Conservation (phyloP, 2,113 vertebrate species). For the Lipophrys pholis region DNA sequence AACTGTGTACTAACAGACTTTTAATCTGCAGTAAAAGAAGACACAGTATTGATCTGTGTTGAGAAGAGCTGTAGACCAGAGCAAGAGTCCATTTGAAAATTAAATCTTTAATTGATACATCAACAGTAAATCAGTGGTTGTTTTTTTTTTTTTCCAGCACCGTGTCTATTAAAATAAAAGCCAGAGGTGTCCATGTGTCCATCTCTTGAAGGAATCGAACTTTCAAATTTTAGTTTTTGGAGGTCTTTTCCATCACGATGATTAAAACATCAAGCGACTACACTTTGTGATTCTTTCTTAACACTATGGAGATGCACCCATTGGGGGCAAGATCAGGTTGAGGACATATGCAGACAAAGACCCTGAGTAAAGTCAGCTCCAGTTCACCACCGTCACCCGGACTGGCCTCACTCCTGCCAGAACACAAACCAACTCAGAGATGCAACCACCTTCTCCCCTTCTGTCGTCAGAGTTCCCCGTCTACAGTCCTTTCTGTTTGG, state of each 20-base stretch:
- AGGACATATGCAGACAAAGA: slow-evolving; percentile 25
- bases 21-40: too few species aligned
- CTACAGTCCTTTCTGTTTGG: neutral
- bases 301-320: slow-evolving; percentile 65
- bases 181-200: neutral
- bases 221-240: slow-evolving; percentile 1
- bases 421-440: slow-evolving; percentile 43
- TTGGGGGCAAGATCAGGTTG: slow-evolving; percentile 1
- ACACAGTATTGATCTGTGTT: too few species aligned
- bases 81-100: too few species aligned
- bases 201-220: neutral
- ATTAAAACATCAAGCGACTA: neutral
- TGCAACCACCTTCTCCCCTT: slow-evolving; percentile 33
- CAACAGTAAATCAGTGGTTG: too few species aligned
- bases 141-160: too few species aligned
- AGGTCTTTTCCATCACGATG: neutral
- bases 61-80: too few species aligned
- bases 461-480: slow-evolving; percentile 24
- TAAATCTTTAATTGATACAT: too few species aligned
- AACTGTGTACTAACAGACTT: too few species aligned
- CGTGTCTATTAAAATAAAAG: neutral
- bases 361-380: slow-evolving; percentile 21
- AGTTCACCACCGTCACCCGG: slow-evolving; percentile 40
- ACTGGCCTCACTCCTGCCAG: slow-evolving; percentile 39
- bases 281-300: slow-evolving; percentile 3